phyloP scores from a whole-genome alignment of 2,797 vertebrate species.

The Enteromius radiatus region DNA sequence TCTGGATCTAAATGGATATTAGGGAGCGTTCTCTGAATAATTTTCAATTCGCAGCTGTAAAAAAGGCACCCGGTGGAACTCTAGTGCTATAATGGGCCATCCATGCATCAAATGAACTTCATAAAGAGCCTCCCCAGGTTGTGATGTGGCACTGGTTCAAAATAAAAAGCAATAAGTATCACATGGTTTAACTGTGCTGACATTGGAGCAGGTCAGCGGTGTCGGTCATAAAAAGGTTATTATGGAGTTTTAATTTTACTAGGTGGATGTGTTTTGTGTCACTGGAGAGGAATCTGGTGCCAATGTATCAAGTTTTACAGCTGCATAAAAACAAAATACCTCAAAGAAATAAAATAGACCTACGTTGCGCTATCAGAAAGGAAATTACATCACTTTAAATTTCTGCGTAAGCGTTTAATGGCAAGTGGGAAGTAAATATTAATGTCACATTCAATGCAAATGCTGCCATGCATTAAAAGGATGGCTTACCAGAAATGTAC shows the following conservation, averaged over 20 bases:
- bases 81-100: conserved; percentile 30
- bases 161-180: conserved; percentile 51
- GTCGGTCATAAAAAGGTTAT: conserved; percentile 53
- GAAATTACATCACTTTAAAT: conserved; percentile 21
- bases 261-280: conserved; percentile 63
- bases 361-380: neutral
- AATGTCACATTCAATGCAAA: neutral
- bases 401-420: neutral
- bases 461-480: neutral
- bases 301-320: conserved; percentile 61
- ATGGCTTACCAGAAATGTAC: neutral
- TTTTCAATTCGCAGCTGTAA: conserved; percentile 33
- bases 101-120: conserved; percentile 32
- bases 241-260: conserved; percentile 61
- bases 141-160: conserved; percentile 34
- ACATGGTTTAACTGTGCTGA: conserved; percentile 53
- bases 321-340: conserved; percentile 57
- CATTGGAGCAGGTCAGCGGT: conserved; percentile 46
- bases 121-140: conserved; percentile 43
- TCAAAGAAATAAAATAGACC: conserved; percentile 60
- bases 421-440: neutral
- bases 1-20: conserved; percentile 1
- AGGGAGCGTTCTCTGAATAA: neutral
- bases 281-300: conserved; percentile 54
- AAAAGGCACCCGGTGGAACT: conserved; percentile 14